Evolutionary conservation across 2,113 vertebrate species (phyloP), one percentile per base, ranked within the genome.

Genomic region (Osmerus eperlanus): DNA sequence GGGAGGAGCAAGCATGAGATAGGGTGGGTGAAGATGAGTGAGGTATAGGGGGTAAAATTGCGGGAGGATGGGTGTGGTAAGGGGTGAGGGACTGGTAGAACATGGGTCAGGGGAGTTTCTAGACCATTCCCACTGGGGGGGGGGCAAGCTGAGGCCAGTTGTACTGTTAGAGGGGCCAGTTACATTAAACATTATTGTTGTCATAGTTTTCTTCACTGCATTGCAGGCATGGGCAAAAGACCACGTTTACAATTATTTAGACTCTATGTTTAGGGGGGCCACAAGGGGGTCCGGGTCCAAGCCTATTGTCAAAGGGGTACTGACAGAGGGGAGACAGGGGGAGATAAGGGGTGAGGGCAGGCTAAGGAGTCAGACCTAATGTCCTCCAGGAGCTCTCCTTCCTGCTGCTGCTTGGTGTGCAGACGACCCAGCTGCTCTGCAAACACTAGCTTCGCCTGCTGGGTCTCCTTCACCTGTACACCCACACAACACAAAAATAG

Each of bases 341-440:
- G 16, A 28, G 4, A 52, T 2, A 41, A 8, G 21, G 28, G 0
- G 18, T 2, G n/a, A 23, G n/a, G 21, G 3, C 60, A 36, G 52
- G 0, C 13, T 32, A 3, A 36, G 32, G 1, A 13, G 55, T 73
- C 90, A 9, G 67, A 96, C 95, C 95, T 94, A 89, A 97, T 94
- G 77, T 96, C 95, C 81, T 97, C 95, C 87, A 96, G 85, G 16
- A 97, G 92, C 53, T 97, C 95, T 0, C 86, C 83, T 55, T 95
- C 94, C 72, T 91, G 92, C 74, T 96, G 94, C 47, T 96, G 95
- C 83, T 93, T 94, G 60, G 60, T 86, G 86, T 96, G 95, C 61
- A 97, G 84, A 77, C 89, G 92, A 56, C 83, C 89, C 68, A 95
- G 86, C 84, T 97, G 95, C 81, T 96, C 95, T 28, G 93, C 88